These are phyloP conservation scores for Anguilla obscura DNA, from an alignment of 2,797 vertebrate species.

Conservation along the genomic window DNA sequence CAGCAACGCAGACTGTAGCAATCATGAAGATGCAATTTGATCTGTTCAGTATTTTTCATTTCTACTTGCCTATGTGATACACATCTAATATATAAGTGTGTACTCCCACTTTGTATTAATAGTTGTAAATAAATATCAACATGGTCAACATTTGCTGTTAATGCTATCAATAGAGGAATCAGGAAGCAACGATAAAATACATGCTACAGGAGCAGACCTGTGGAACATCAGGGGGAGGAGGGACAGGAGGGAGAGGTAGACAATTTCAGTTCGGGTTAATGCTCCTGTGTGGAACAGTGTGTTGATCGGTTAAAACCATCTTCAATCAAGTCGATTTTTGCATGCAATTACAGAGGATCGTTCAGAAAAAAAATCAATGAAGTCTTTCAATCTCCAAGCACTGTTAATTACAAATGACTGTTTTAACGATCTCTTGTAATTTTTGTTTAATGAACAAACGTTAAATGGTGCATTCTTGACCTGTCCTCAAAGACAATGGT, in stretches of 20 bases:
- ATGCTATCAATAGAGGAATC: background rate
- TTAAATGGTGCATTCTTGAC: slow-evolving; percentile 20
- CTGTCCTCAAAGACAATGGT: background rate
- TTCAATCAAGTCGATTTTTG: slow-evolving; percentile 14
- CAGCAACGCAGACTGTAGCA: background rate
- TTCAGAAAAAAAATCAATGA: slow-evolving; percentile 11
- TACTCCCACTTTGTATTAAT: background rate
- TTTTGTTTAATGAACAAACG: background rate
- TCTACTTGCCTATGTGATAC: background rate
- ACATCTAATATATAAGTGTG: background rate
- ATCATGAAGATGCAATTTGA: background rate
- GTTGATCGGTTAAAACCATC: background rate
- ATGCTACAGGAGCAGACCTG: background rate
- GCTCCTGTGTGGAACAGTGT: background rate
- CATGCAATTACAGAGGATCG: background rate
- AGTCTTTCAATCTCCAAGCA: slow-evolving; percentile 2
- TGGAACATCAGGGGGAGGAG: background rate
- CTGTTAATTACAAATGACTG: slow-evolving; percentile 42
- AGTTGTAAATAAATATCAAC: background rate
- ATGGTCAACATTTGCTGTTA: background rate
- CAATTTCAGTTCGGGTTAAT: background rate
- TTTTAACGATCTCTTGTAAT: slow-evolving; percentile 31
- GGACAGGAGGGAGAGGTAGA: background rate
- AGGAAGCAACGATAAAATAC: background rate
- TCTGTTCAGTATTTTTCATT: background rate